A percentile compares a stretch with the other conserved stretches of the same genome.
Conservation (phyloP, 2,888 invertebrate species). For the Mimachlamys varia region DNA sequence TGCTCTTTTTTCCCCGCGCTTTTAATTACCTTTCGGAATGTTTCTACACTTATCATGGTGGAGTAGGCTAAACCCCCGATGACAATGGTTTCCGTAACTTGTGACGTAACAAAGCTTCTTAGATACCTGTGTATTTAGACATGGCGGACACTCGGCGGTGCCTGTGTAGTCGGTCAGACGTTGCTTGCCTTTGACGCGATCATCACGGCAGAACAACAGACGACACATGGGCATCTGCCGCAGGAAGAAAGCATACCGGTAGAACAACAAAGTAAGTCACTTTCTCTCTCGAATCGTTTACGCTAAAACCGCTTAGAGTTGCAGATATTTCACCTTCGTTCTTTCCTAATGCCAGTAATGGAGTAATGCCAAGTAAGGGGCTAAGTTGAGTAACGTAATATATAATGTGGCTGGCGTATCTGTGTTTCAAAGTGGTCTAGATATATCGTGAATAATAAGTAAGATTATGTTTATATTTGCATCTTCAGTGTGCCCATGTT, state of each 20-base stretch:
- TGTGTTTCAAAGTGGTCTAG: too few relatives aligned
- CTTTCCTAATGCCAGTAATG: too few relatives aligned
- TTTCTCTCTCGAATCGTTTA: not conserved
- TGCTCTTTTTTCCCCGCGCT: too few relatives aligned
- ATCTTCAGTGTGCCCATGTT: too few relatives aligned
- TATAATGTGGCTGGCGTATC: too few relatives aligned
- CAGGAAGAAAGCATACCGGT: not conserved
- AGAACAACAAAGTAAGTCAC: not conserved
- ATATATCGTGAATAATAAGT: too few relatives aligned
- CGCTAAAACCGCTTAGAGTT: too few relatives aligned
- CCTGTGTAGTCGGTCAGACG: not conserved
- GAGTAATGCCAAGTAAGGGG: too few relatives aligned
- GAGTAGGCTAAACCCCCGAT: not conserved
- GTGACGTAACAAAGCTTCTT: slow-evolving; percentile 41
- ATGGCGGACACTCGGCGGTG: slow-evolving; percentile 40
- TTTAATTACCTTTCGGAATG: not conserved
- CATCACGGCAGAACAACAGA: slow-evolving; percentile 20
- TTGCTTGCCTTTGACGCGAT: slow-evolving; percentile 30
- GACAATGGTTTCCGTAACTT: slow-evolving; percentile 3
- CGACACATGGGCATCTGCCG: slow-evolving; percentile 26
- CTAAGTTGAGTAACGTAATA: too few relatives aligned
- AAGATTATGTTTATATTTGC: too few relatives aligned
- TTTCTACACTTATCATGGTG: not conserved
- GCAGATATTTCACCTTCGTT: too few relatives aligned
- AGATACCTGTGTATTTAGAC: slow-evolving; percentile 45